These are phyloP conservation scores for Poecilia gillii DNA, from an alignment of 2,797 vertebrate species.

Conservation along the genomic window DNA sequence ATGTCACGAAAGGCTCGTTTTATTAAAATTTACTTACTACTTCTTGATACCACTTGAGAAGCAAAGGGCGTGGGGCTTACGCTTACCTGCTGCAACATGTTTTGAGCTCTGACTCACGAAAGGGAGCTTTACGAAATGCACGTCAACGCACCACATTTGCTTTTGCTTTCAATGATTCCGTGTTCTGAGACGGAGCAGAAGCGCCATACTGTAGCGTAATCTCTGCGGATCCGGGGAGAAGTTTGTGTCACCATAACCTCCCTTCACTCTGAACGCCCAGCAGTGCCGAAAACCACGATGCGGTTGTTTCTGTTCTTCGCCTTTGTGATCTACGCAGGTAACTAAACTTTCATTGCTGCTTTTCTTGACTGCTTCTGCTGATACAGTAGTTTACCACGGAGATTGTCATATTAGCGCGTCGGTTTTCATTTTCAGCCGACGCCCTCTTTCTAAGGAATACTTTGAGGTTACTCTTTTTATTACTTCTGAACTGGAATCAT, in stretches of 20 bases:
- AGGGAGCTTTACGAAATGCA: neutral
- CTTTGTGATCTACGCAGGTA: neutral
- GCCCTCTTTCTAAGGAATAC: neutral
- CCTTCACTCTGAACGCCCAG: neutral
- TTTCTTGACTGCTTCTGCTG: neutral
- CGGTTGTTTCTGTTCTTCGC: neutral
- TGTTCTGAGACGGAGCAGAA: neutral
- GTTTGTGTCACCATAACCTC: neutral
- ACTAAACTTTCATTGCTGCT: neutral
- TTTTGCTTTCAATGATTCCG: neutral
- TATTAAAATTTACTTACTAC: neutral
- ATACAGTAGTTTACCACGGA: neutral
- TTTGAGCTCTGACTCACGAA: neutral
- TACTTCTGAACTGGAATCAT: neutral
- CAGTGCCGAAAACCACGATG: neutral
- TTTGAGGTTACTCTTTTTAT: neutral
- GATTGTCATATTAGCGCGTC: neutral
- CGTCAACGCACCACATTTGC: neutral
- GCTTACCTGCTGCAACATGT: neutral
- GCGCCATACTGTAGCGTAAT: neutral
- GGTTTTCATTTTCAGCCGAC: neutral
- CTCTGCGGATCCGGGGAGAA: neutral
- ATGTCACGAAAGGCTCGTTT: neutral
- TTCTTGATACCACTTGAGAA: neutral
- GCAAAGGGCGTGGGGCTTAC: neutral